Base-by-base conservation (phyloP, 2,113 vertebrate genomes). In the Podarcis cretensis region DNA sequence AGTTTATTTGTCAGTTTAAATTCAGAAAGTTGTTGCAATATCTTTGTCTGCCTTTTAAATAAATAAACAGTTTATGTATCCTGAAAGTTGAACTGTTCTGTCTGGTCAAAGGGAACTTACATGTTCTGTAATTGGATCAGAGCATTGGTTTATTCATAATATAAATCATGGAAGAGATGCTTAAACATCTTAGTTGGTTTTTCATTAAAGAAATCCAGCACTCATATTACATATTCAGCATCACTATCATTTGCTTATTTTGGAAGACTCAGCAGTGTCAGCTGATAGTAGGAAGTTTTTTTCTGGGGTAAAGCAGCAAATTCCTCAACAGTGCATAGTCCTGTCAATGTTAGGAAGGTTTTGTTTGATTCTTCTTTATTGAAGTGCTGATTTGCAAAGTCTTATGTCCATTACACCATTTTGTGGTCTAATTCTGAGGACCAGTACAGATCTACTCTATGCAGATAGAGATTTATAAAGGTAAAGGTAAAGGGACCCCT, bases 111-210 rank as follows among this genome's bases (percentile, higher is more conserved):
- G 27, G 8, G 21, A 88, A 83, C 57, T 76, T 88, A 48, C 1
- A 76, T 88, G 40, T 88, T 30, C 30, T 66, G 40, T 88, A 88
- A 76, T 73, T 88, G 59, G 57, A 88, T 76, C 71, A 83, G 30
- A 83, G 71, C 71, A 48, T 66, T 87, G 86, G 75, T 74, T 82
- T 76, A 59, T 82, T 88, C 71, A 21, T 82, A 82, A 88, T 83
- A 40, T 88, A 88, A 83, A 88, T 76, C 27, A 66, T 48, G 71
- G 87, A 74, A 65, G 57, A 43, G 73, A 63, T 76, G 71, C 80
- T 83, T 83, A 66, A 76, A 82, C 25, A 25, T 66, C 74, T 32
- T 20, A 66, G 87, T 48, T 83, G 73, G 40, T 54, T 88, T 88
- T 88, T 83, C 54, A 66, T 88, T 88, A 75, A 75, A 88, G 54